Percentiles rank a stretch among this genome's conserved stretches.
Conservation (phyloP, 2,113 vertebrate species). For the Sinocyclocheilus maitianheensis region DNA sequence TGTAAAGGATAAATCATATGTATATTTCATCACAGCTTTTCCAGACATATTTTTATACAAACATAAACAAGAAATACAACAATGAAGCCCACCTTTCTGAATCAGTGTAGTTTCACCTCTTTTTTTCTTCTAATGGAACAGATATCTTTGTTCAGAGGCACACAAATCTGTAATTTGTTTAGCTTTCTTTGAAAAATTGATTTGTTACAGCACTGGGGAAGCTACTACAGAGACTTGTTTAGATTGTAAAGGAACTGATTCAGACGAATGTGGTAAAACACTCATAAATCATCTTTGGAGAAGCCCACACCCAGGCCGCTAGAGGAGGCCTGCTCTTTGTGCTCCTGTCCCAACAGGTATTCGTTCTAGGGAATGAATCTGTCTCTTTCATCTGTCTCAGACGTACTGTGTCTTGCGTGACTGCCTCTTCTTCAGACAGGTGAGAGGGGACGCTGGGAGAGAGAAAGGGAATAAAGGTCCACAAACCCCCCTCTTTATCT, state of each 20-base stretch:
- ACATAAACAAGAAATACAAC: not conserved
- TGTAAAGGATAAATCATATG: not conserved
- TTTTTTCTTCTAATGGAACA: not conserved
- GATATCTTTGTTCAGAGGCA: slow-evolving; percentile 3
- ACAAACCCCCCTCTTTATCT: slow-evolving; percentile 43
- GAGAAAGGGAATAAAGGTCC: not conserved
- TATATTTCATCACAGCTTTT: not conserved
- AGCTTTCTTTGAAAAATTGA: slow-evolving; percentile 8
- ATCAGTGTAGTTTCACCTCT: not conserved
- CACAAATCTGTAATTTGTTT: not conserved
- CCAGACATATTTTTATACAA: not conserved
- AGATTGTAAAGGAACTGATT: slow-evolving; percentile 52
- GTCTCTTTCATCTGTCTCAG: slow-evolving; percentile 40
- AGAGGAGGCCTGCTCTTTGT: slow-evolving; percentile 30
- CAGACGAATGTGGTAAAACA: slow-evolving; percentile 65
- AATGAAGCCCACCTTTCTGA: not conserved
- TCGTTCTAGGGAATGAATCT: slow-evolving; percentile 46
- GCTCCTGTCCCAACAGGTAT: slow-evolving; percentile 33
- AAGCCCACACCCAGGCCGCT: slow-evolving; percentile 68
- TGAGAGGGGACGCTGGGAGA: not conserved
- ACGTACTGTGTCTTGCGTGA: slow-evolving; percentile 47
- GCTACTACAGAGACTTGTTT: slow-evolving; percentile 28
- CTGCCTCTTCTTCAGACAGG: slow-evolving; percentile 56
- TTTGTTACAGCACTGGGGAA: slow-evolving; percentile 12
- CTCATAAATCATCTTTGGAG: slow-evolving; percentile 65